Percentiles rank a stretch among this genome's conserved stretches.
Evolutionary conservation across 2,888 invertebrate genomes (phyloP).

Genomic region (Teleiodes luculella): DNA sequence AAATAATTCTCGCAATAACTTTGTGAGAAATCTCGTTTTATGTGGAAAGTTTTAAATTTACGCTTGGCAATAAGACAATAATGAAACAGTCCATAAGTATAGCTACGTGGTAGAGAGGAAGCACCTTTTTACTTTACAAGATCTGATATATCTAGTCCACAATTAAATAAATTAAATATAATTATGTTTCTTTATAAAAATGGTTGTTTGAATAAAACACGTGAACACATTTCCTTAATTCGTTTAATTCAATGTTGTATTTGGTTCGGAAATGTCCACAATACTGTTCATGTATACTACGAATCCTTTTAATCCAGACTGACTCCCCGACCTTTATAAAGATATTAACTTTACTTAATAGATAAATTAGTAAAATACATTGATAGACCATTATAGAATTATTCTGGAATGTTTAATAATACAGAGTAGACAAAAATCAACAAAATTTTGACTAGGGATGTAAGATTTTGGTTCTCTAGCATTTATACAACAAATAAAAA

Average conservation of each 20-base stretch:
- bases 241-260: slow-evolving; percentile 57
- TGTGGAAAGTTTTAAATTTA: no score
- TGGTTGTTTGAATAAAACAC: slow-evolving; percentile 36
- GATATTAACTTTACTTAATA: background rate
- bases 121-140: no score
- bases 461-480: background rate
- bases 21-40: no score
- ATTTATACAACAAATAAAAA: background rate
- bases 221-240: slow-evolving; percentile 42
- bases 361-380: background rate
- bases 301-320: slow-evolving; percentile 26
- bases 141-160: no score
- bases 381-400: background rate
- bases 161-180: background rate
- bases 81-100: no score
- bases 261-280: slow-evolving; percentile 62
- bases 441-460: background rate
- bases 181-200: background rate
- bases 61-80: no score
- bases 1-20: no score
- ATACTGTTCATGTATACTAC: slow-evolving; percentile 50
- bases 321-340: background rate
- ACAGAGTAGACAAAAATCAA: no score
- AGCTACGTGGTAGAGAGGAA: no score
- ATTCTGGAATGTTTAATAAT: background rate